phyloP scores from a whole-genome alignment of 2,888 invertebrate genomes.

The Lapara coniferarum region DNA sequence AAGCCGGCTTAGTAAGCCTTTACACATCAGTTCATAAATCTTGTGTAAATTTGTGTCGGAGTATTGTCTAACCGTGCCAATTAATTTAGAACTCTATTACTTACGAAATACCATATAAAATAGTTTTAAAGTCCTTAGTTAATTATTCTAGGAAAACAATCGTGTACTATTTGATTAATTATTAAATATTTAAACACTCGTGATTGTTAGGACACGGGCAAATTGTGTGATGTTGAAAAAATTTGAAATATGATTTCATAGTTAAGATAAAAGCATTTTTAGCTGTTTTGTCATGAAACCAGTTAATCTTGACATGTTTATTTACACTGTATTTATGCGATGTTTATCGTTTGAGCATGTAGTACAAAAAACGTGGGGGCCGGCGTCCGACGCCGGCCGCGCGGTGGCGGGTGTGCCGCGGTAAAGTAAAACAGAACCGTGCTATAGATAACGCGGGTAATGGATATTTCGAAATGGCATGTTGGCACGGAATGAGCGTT shows the following conservation, averaged over 20 bases:
- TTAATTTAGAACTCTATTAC: neutral
- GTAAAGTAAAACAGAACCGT: slow-evolving; percentile 42
- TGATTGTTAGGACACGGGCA: slow-evolving; percentile 12
- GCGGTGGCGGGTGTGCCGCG: slow-evolving; percentile 35
- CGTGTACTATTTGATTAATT: neutral
- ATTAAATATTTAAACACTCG: slow-evolving; percentile 11
- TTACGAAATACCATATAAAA: neutral
- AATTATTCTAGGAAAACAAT: slow-evolving; percentile 4
- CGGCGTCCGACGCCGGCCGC: neutral
- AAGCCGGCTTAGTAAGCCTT: slow-evolving; percentile 10
- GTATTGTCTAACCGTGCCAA: neutral
- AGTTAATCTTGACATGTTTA: slow-evolving; percentile 23
- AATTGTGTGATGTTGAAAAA: neutral
- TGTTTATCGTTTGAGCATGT: neutral
- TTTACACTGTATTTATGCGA: slow-evolving; percentile 7
- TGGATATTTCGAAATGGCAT: slow-evolving; percentile 45
- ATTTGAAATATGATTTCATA: slow-evolving; percentile 10
- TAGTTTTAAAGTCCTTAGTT: neutral
- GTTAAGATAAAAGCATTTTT: slow-evolving; percentile 7
- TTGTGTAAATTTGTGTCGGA: slow-evolving; percentile 1
- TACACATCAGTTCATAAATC: slow-evolving; percentile 12
- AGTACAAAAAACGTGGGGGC: neutral
- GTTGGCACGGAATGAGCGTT: slow-evolving; percentile 45
- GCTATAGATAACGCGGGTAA: slow-evolving; percentile 46
- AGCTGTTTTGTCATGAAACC: slow-evolving; percentile 13